These are phyloP conservation scores for Anser brachyrhynchus DNA, from an alignment of 2,113 vertebrate genomes.

Conservation along the genomic window DNA sequence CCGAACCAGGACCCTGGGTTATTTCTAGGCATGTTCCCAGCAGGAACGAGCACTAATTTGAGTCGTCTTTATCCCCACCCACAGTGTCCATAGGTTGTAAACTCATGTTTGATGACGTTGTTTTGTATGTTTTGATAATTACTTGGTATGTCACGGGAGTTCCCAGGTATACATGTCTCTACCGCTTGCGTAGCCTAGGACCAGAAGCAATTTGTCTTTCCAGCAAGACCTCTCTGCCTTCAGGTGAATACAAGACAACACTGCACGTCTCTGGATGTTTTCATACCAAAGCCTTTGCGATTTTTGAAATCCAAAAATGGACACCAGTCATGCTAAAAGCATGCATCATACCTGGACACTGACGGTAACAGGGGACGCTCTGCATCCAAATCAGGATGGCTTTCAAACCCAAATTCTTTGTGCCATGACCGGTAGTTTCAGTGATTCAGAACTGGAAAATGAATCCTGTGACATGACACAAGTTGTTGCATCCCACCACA, in stretches of 20 bases:
- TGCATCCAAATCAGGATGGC: background rate
- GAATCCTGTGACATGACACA: background rate
- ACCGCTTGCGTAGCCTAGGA: background rate
- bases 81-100: background rate
- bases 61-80: background rate
- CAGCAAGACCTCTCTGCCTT: background rate
- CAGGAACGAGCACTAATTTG: background rate
- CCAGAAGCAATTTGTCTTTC: background rate
- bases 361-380: background rate
- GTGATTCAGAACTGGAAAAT: background rate
- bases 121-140: background rate
- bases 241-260: background rate
- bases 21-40: background rate
- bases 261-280: background rate
- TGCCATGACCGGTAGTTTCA: background rate
- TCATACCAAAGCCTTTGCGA: background rate
- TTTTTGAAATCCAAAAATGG: background rate
- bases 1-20: background rate
- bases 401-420: background rate
- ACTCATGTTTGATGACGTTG: background rate
- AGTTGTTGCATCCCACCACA: background rate
- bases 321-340: background rate
- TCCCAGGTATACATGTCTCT: background rate
- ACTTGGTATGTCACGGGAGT: background rate
- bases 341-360: background rate